Percentiles rank a stretch among this genome's conserved stretches.
phyloP scores from a whole-genome alignment of 2,797 vertebrate species.

The Arrhamphus sclerolepis region DNA sequence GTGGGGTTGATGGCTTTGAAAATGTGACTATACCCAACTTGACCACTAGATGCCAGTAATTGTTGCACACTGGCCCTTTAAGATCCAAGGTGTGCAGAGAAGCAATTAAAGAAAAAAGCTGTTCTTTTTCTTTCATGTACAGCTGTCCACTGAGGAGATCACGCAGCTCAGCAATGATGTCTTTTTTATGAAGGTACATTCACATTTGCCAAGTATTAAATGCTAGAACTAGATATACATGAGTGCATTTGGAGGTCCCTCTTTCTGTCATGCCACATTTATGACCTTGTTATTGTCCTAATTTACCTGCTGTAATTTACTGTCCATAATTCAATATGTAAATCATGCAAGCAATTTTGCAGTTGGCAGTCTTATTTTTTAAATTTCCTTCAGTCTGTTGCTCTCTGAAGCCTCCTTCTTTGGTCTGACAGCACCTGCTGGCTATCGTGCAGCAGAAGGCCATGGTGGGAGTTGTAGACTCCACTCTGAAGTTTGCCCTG shows the following conservation, averaged over 20 bases:
- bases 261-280: too few species aligned
- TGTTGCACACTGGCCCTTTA: too few species aligned
- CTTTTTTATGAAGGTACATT: constrained; percentile 90
- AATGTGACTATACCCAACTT: too few species aligned
- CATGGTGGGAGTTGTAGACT: constrained; percentile 88
- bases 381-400: background rate
- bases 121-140: constrained; percentile 25
- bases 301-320: too few species aligned
- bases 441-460: constrained; percentile 94
- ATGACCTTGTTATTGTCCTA: too few species aligned
- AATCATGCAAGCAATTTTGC: too few species aligned
- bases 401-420: background rate
- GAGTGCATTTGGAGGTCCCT: too few species aligned
- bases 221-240: too few species aligned
- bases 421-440: constrained; percentile 86
- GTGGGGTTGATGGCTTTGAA: too few species aligned
- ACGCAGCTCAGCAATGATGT: constrained; percentile 87
- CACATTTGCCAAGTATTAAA: background rate
- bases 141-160: constrained; percentile 72
- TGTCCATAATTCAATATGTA: too few species aligned
- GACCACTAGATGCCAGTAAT: too few species aligned
- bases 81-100: too few species aligned
- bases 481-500: constrained; percentile 91
- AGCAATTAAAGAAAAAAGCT: constrained; percentile 1
- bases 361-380: background rate